A percentile compares a stretch with the other conserved stretches of the same genome.
phyloP scores from a whole-genome alignment of 2,113 vertebrate genomes.

The Dasyurus viverrinus region DNA sequence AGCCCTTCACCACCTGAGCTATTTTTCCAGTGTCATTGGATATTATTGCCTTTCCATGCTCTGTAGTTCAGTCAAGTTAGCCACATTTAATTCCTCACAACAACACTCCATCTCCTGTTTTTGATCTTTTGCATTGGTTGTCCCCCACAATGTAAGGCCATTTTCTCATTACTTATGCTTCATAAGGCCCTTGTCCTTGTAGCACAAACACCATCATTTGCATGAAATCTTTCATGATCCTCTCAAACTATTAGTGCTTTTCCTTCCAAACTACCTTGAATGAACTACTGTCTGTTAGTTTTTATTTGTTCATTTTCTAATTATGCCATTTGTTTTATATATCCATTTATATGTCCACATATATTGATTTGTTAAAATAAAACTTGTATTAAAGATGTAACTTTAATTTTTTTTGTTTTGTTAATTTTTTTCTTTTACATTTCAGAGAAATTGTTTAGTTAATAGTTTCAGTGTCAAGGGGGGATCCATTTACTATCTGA shows the following conservation, averaged over 20 bases:
- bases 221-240: neutral
- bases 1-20: neutral
- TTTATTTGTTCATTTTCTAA: neutral
- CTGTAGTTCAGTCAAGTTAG: neutral
- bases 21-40: neutral
- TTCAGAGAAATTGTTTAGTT: neutral
- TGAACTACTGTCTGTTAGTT: neutral
- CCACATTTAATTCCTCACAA: neutral
- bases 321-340: neutral
- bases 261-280: neutral
- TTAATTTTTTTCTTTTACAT: neutral
- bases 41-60: neutral
- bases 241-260: neutral
- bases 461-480: neutral
- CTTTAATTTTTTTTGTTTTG: neutral
- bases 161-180: neutral
- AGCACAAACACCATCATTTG: neutral
- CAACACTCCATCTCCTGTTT: neutral
- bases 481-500: neutral
- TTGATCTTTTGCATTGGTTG: neutral
- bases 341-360: neutral
- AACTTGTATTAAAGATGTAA: neutral
- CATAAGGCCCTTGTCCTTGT: neutral
- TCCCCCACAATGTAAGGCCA: neutral
- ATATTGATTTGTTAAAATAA: neutral